Evolutionary conservation across 2,113 vertebrate genomes (phyloP), one percentile per base, ranked within the genome.

Genomic region (Upupa epops): DNA sequence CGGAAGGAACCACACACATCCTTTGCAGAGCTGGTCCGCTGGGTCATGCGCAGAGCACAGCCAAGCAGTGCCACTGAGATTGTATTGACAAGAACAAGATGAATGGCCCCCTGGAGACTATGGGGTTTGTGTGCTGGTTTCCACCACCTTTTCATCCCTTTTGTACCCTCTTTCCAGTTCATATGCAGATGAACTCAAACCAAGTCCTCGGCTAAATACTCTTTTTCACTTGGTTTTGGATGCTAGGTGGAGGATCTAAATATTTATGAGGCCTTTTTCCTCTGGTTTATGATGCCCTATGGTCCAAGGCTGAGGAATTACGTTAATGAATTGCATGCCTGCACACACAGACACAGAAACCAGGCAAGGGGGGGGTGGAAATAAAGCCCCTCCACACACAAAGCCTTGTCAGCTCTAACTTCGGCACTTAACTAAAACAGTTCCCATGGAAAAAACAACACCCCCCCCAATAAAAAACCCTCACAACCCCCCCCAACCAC

Each of bases 311-410:
- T 93, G 96, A 97, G 97, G 97, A 97, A 98, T 97, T 96, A 95
- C 93, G 79, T 96, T 98, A 98, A 98, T 98, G 97, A 98, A 98
- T 98, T n/a, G 98, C 97, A 98, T 97, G 98, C 98, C 98, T 98
- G 97, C 97, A 96, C 98, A 96, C 97, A 96, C 95, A 95, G 94
- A 97, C 97, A 96, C 97, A 96, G 97, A 97, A 98, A 96, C 98
- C 95, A 64, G 91, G 97, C 97, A 96, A 96, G 95, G 91, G 94
- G 84, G 20, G 58, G 79, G 88, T 94, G 77, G 90, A 89, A 72
- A 93, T 26, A 91, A 89, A 75, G 92, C 26, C 9, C 11, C 18
- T 31, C 31, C 29, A 80, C 91, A 94, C 95, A 96, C 93, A 97
- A 92, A 88, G 96, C 96, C 69, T 93, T 96, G 96, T 97, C 89